Conservation (phyloP, 2,797 vertebrate species). For the Aphelocoma californica region DNA sequence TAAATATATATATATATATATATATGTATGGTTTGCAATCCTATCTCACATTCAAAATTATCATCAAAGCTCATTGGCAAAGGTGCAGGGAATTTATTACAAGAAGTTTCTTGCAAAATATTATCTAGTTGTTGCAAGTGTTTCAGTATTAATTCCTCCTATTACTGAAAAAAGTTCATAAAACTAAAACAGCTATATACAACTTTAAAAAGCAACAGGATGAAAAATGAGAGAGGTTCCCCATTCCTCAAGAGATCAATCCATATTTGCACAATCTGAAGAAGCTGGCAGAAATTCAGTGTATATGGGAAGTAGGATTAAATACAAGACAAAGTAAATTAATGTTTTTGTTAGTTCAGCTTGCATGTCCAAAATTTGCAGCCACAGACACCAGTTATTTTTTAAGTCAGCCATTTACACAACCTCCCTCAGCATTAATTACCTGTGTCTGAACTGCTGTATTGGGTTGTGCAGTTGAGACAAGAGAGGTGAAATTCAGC, state of each 20-base stretch:
- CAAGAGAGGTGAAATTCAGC: neutral
- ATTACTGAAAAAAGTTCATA: neutral
- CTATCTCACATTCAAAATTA: neutral
- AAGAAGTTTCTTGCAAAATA: neutral
- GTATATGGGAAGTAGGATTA: neutral
- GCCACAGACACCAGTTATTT: neutral
- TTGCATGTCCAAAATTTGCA: neutral
- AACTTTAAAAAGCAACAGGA: neutral
- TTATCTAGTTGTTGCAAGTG: neutral
- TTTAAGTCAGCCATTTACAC: neutral
- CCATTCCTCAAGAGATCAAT: neutral
- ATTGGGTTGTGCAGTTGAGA: neutral
- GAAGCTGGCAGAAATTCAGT: neutral
- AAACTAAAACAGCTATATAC: neutral
- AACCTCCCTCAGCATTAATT: neutral
- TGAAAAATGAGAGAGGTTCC: neutral
- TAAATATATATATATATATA: neutral
- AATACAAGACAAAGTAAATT: neutral
- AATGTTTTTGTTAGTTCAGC: neutral
- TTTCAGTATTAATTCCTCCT: neutral
- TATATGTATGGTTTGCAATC: neutral
- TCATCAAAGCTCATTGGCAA: neutral
- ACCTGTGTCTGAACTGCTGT: neutral
- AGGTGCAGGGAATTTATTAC: neutral
- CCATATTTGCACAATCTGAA: neutral